These are phyloP conservation scores for Drosophila sordidapex DNA, from an alignment of 2,888 invertebrate species.

Conservation along the genomic window DNA sequence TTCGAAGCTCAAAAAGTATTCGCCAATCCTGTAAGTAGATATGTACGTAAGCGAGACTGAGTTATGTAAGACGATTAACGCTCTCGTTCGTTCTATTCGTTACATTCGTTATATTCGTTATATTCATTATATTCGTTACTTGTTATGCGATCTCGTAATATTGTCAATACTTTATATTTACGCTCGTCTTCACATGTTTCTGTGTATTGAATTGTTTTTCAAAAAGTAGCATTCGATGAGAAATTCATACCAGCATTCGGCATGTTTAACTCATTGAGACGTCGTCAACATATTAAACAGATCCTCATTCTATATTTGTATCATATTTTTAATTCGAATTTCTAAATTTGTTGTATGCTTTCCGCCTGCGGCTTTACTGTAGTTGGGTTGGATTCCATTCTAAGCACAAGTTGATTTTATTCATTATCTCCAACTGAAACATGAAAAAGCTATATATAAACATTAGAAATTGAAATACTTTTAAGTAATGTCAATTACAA, in stretches of 20 bases:
- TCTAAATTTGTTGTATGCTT: neutral
- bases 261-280: neutral
- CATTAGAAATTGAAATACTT: neutral
- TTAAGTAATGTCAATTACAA: too few relatives aligned
- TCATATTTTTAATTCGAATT: neutral
- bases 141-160: neutral
- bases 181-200: neutral
- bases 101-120: constrained; percentile 26
- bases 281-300: neutral
- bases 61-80: constrained; percentile 81
- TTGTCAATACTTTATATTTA: neutral
- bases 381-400: neutral
- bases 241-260: neutral
- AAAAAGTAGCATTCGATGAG: neutral
- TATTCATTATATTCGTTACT: neutral
- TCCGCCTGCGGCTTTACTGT: neutral
- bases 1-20: constrained; percentile 97
- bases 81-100: constrained; percentile 71
- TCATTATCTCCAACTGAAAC: neutral
- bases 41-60: constrained; percentile 83
- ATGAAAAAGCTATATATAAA: neutral
- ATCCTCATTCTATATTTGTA: neutral
- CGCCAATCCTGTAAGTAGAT: constrained; percentile 92
- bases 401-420: neutral
- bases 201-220: neutral